These are phyloP conservation scores for Drosophila barbarae DNA, from an alignment of 2,888 invertebrate species.

Conservation along the genomic window DNA sequence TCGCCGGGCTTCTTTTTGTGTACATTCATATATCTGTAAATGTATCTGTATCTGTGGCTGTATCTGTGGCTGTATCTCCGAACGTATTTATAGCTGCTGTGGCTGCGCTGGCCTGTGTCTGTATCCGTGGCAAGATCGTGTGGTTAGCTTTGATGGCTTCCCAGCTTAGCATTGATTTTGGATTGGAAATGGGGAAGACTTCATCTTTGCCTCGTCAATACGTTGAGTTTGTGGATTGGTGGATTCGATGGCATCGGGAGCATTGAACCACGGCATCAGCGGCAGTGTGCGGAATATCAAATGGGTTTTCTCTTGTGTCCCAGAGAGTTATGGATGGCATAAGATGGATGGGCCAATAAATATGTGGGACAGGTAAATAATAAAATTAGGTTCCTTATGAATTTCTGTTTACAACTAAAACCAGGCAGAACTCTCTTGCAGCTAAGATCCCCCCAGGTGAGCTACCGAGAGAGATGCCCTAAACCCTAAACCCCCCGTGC, in stretches of 20 bases:
- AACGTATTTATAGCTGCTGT: slow-evolving; percentile 52
- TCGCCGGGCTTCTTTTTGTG: background rate
- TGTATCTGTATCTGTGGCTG: slow-evolving; percentile 17
- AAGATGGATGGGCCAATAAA: background rate
- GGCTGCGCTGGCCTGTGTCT: slow-evolving; percentile 25
- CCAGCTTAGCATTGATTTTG: slow-evolving; percentile 41
- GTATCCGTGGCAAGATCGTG: slow-evolving; percentile 33
- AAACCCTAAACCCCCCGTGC: background rate
- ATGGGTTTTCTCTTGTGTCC: background rate
- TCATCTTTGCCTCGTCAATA: slow-evolving; percentile 28
- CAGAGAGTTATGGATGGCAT: background rate
- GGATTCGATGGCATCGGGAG: slow-evolving; percentile 20
- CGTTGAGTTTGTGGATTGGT: slow-evolving; percentile 20
- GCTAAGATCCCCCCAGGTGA: background rate
- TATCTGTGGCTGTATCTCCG: slow-evolving; percentile 3
- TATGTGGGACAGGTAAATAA: background rate
- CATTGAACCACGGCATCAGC: slow-evolving; percentile 11
- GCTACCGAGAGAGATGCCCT: background rate
- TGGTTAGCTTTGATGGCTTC: slow-evolving; percentile 60
- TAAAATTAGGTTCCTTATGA: background rate
- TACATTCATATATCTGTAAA: slow-evolving; percentile 21
- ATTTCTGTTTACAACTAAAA: background rate
- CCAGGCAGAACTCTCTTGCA: background rate
- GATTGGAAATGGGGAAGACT: slow-evolving; percentile 12
- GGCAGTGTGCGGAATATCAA: slow-evolving; percentile 12